Base-by-base conservation (phyloP, 92 coral and sea anemone genomes). In the Muricea muricata region DNA sequence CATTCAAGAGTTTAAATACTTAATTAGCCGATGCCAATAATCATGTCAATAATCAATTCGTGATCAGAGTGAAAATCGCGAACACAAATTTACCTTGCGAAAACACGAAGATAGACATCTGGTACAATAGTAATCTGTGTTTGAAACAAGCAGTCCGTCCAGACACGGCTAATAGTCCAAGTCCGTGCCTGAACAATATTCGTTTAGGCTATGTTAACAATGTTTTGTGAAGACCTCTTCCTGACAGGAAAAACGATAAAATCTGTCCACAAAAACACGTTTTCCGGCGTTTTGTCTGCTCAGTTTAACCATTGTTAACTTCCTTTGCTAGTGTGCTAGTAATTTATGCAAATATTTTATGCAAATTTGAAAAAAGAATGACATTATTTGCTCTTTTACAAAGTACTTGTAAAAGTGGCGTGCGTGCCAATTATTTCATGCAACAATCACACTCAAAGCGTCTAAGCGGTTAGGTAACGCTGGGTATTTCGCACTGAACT, bases 221-320 rank as follows among this genome's bases (percentile, higher is more conserved):
- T 28, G 6, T 63, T 63, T 61, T 63, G 37, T 28, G 20, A 26
- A 12, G 37, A 21, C 37, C 30, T 10, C 35, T 26, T 30, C 28
- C 7, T 10, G 37, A 28, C 70, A 63, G 70, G 70, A 26, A 63
- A 52, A 29, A 63, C 70, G 70, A 63, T 63, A 26, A 63, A 63
- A 28, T 20, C 70, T 4, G 33, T 26, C 30, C 70, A 63, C 70
- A 14, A 63, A 28, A 25, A 39, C 37, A 11, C 30, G 70, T 28
- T 63, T 63, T 26, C 70, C 70, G 70, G 70, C n/a, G 41, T 28
- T 63, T 63, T 63, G 70, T 63, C 70, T 11, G 30, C 14, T 13
- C 18, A 25, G 30, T 1, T 29, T 0, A 25, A n/a, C 18, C 60
- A 3, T 0, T 37, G 34, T 1, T 24, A 60, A 34, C 12, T 15